Conservation (phyloP, 2,113 vertebrate genomes). For the Microtus ochrogaster region DNA sequence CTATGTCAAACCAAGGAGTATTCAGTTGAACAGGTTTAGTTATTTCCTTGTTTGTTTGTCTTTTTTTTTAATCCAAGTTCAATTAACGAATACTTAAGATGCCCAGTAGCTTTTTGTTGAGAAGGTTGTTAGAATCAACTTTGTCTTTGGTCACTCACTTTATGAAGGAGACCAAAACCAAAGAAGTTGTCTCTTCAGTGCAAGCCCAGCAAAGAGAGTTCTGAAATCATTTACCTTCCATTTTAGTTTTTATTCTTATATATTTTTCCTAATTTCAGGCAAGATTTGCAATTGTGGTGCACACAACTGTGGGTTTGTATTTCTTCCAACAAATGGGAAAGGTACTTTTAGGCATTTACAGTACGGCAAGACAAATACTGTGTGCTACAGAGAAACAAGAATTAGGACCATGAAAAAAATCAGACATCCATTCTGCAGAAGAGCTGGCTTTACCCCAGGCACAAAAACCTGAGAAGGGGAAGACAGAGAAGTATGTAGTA, state of each 20-base stretch:
- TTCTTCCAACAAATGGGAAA: background rate
- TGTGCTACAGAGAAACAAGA: background rate
- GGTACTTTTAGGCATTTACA: background rate
- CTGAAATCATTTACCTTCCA: background rate
- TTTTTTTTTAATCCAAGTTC: background rate
- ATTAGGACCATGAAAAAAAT: conserved; percentile 5
- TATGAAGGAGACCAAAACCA: background rate
- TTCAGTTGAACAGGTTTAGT: background rate
- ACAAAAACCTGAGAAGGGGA: conserved; percentile 1
- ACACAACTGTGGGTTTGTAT: background rate
- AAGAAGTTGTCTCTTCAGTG: background rate
- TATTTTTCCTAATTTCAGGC: background rate
- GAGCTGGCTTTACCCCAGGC: background rate
- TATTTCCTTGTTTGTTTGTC: background rate
- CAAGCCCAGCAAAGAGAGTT: background rate
- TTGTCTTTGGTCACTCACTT: background rate
- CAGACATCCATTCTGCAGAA: background rate
- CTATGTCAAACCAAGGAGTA: background rate
- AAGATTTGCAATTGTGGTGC: background rate
- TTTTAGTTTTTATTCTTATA: conserved; percentile 7
- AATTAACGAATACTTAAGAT: conserved; percentile 19
- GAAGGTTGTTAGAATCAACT: background rate
- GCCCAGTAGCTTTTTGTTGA: background rate
- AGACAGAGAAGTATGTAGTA: background rate
- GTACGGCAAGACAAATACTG: background rate